phyloP scores from a whole-genome alignment of 2,113 vertebrate species.

The Lycaon pictus region DNA sequence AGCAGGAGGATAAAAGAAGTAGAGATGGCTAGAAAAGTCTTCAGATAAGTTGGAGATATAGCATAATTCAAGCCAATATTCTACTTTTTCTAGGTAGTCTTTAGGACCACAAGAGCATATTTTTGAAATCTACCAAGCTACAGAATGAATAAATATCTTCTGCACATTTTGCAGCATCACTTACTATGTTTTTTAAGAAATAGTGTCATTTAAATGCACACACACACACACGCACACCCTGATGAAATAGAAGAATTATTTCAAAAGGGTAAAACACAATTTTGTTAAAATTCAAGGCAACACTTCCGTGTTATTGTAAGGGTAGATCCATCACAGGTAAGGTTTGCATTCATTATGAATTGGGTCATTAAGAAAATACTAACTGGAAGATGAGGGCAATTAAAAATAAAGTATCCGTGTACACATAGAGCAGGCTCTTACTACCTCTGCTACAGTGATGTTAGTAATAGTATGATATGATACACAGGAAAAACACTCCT shows the following conservation, averaged over 20 bases:
- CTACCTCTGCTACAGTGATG: neutral
- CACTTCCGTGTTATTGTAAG: neutral
- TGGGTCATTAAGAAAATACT: neutral
- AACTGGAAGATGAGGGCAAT: neutral
- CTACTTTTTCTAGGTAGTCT: neutral
- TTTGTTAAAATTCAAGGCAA: neutral
- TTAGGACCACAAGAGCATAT: neutral
- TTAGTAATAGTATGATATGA: neutral
- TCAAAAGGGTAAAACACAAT: neutral
- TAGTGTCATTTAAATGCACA: neutral
- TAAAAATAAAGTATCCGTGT: neutral
- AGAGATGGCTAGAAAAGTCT: neutral
- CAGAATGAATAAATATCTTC: neutral
- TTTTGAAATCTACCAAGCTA: neutral
- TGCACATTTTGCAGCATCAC: neutral
- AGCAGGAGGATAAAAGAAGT: neutral
- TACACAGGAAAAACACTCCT: neutral
- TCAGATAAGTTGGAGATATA: neutral
- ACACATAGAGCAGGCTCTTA: neutral
- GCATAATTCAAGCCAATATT: neutral
- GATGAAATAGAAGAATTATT: neutral
- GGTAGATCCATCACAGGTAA: neutral
- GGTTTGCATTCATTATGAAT: conserved; percentile 14
- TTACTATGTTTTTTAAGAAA: neutral
- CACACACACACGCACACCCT: neutral